Evolutionary conservation across 2,888 invertebrate genomes (phyloP).

Genomic region (Drosophila melanosoma): DNA sequence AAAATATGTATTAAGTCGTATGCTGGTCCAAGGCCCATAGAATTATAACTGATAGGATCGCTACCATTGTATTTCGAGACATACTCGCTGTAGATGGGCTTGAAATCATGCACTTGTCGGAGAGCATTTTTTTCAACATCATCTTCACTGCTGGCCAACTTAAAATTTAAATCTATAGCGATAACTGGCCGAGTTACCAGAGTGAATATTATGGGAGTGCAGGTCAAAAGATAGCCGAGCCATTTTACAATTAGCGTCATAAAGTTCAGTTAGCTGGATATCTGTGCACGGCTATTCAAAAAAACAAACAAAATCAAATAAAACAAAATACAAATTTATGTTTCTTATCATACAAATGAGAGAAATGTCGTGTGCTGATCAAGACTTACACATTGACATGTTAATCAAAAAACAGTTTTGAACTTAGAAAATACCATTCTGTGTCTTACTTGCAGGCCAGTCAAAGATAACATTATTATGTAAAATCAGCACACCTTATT

Average conservation of each 20-base stretch:
- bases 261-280: neutral
- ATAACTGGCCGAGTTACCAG: neutral
- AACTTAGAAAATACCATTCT: neutral
- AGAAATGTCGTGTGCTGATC: neutral
- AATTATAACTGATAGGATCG: neutral
- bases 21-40: neutral
- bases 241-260: neutral
- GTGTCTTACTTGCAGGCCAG: too few relatives aligned
- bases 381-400: neutral
- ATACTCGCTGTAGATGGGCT: neutral
- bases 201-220: neutral
- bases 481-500: neutral
- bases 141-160: neutral
- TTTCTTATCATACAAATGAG: neutral
- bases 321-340: neutral
- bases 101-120: conserved; percentile 3
- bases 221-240: neutral
- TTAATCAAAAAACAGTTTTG: neutral
- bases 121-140: conserved; percentile 2
- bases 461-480: neutral
- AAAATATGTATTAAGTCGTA: neutral
- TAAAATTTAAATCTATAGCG: neutral
- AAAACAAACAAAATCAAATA: neutral
- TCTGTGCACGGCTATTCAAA: neutral
- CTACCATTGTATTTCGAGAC: neutral